Evolutionary conservation across 2,888 invertebrate genomes (phyloP).

Genomic region (Chymomyza fuscimana): DNA sequence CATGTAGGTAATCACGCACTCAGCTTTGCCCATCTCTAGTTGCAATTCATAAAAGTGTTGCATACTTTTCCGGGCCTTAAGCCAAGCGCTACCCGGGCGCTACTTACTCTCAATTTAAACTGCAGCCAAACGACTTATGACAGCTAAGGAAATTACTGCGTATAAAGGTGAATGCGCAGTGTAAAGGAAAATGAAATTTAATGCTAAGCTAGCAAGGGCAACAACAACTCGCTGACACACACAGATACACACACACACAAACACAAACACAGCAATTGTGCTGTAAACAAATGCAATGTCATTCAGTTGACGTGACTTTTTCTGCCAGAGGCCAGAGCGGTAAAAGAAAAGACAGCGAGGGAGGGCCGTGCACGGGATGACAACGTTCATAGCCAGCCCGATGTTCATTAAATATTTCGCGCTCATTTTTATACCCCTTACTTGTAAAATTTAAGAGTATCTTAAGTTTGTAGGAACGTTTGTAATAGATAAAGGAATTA

Average conservation of each 20-base stretch:
- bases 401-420: constrained; percentile 39
- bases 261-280: constrained; percentile 2
- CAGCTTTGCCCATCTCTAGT: constrained; percentile 2
- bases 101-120: background rate
- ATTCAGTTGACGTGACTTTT: constrained; percentile 41
- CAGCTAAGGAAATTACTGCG: constrained; percentile 55
- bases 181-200: constrained; percentile 38
- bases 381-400: background rate
- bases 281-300: constrained; percentile 43
- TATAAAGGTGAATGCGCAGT: constrained; percentile 33
- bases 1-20: no score
- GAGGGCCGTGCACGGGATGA: no score
- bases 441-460: no score
- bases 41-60: constrained; percentile 45
- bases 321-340: background rate
- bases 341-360: background rate
- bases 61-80: constrained; percentile 28
- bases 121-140: constrained; percentile 41
- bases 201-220: constrained; percentile 20
- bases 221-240: constrained; percentile 14
- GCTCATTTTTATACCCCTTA: background rate
- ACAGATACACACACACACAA: background rate
- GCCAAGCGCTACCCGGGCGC: background rate
- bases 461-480: no score
- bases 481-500: no score